phyloP scores from a whole-genome alignment of 2,797 vertebrate genomes.

The Takifugu rubripes region DNA sequence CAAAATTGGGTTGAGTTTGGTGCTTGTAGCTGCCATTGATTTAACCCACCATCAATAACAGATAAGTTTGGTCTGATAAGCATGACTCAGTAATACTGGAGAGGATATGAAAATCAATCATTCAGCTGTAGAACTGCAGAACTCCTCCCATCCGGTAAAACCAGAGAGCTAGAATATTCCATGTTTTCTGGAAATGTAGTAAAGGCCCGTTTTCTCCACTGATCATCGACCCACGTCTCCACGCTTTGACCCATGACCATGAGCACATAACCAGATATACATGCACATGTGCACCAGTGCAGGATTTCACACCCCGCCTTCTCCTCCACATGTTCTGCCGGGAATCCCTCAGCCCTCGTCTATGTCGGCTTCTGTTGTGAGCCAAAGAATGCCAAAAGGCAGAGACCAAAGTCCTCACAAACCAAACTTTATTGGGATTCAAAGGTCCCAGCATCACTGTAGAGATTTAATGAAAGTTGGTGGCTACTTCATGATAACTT shows the following conservation, averaged over 20 bases:
- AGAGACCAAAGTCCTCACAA: conserved; percentile 1
- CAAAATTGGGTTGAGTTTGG: conserved; percentile 23
- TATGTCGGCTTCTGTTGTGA: conserved; percentile 34
- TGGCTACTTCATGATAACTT: not conserved
- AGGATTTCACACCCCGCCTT: conserved; percentile 26
- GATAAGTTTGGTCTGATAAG: conserved; percentile 7
- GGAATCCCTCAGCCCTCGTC: conserved; percentile 38
- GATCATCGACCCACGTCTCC: conserved; percentile 43
- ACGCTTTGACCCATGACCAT: conserved; percentile 34
- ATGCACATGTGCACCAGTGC: conserved; percentile 25
- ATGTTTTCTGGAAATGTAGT: conserved; percentile 14
- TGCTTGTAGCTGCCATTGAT: conserved; percentile 23
- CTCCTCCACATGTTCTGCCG: conserved; percentile 22
- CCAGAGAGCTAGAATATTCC: conserved; percentile 13
- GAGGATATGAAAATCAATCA: conserved; percentile 9
- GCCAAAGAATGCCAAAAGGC: conserved; percentile 26
- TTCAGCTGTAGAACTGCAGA: conserved; percentile 13
- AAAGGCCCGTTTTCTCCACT: conserved; percentile 10
- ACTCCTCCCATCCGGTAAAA: conserved; percentile 36
- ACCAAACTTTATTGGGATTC: conserved; percentile 18
- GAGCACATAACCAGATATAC: conserved; percentile 39
- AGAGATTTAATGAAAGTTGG: conserved; percentile 9
- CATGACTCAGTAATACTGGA: conserved; percentile 6
- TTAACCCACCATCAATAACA: conserved; percentile 16
- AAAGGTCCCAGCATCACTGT: conserved; percentile 18